Percentiles rank a stretch among this genome's conserved stretches.
Conservation (phyloP, 1,140 invertebrate species). For the Theocolax elegans region DNA sequence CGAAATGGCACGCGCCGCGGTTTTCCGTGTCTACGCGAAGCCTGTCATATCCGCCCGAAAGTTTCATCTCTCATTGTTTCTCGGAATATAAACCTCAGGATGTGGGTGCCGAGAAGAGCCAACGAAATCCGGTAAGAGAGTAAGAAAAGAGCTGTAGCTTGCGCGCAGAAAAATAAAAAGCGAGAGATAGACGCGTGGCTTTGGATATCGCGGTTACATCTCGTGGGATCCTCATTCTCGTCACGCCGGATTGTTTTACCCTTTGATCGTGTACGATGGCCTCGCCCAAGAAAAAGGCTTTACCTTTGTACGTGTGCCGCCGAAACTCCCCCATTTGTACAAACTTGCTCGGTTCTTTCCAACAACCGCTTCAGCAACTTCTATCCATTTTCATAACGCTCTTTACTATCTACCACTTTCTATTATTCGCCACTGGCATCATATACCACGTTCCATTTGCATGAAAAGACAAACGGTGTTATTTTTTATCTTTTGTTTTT, state of each 20-base stretch:
- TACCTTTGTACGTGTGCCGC: slow-evolving; percentile 44
- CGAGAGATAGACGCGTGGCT: slow-evolving; percentile 7
- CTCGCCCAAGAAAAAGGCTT: slow-evolving; percentile 52
- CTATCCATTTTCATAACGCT: no score
- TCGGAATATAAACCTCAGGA: slow-evolving; percentile 58
- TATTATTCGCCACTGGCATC: no score
- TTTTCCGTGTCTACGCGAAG: slow-evolving; percentile 2
- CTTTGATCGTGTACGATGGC: slow-evolving; percentile 53
- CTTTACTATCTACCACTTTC: no score
- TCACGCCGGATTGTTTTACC: slow-evolving; percentile 64
- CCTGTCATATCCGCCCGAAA: slow-evolving; percentile 21
- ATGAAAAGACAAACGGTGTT: no score
- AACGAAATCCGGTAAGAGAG: slow-evolving; percentile 57
- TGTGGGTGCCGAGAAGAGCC: slow-evolving; percentile 44
- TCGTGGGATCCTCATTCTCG: slow-evolving; percentile 48
- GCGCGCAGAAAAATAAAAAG: no score
- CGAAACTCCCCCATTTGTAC: no score
- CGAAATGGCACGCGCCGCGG: background rate
- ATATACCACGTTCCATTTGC: no score
- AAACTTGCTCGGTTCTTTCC: no score
- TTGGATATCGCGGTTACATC: slow-evolving; percentile 60
- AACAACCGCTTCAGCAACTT: no score
- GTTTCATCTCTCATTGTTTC: no score
- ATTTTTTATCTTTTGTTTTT: no score
- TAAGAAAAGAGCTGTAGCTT: no score